These are phyloP conservation scores for Lepus oiostolus DNA, from an alignment of 2,797 vertebrate genomes.

Conservation along the genomic window DNA sequence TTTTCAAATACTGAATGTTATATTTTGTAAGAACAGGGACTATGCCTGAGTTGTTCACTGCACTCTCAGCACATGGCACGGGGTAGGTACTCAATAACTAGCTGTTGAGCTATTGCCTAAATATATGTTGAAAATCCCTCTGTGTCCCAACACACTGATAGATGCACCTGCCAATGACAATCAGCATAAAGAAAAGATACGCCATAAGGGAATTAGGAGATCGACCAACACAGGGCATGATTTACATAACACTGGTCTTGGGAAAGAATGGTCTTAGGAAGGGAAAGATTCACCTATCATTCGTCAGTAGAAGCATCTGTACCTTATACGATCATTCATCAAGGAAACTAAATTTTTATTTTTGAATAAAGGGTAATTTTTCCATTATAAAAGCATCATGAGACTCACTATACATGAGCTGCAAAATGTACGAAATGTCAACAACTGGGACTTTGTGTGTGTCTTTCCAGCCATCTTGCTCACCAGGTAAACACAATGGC, in stretches of 20 bases:
- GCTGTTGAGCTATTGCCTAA: neutral
- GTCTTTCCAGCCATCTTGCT: conserved; percentile 6
- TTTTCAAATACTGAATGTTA: conserved; percentile 49
- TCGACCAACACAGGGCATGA: neutral
- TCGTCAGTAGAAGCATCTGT: conserved; percentile 52
- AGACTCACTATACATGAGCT: neutral
- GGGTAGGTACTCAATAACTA: conserved; percentile 17
- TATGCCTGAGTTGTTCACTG: neutral
- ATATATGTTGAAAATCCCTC: neutral
- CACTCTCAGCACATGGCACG: neutral
- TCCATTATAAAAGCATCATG: conserved; percentile 24
- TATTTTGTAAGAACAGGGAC: conserved; percentile 8
- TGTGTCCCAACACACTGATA: neutral
- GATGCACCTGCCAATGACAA: conserved; percentile 19
- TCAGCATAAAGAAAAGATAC: neutral
- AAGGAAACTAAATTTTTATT: conserved; percentile 28
- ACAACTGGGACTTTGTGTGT: neutral
- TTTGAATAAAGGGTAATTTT: conserved; percentile 45
- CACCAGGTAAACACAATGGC: neutral
- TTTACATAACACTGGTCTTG: neutral
- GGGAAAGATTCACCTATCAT: neutral
- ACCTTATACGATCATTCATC: conserved; percentile 6
- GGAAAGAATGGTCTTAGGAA: neutral
- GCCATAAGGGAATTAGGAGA: neutral
- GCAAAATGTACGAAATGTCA: conserved; percentile 2